phyloP scores from a whole-genome alignment of 2,888 invertebrate species.

The Ferrisia virgata region DNA sequence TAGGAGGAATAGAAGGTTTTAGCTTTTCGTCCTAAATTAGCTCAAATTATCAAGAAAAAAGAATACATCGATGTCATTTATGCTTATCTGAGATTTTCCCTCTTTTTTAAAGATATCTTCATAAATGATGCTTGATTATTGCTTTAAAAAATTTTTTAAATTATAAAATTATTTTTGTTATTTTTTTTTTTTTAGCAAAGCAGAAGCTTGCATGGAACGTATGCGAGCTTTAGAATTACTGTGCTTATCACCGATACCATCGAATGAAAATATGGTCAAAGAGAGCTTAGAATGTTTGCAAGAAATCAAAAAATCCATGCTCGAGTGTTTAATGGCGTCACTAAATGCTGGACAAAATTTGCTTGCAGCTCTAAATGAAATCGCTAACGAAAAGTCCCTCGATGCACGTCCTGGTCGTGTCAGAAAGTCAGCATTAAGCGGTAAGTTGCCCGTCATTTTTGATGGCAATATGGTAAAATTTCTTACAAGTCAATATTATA shows the following conservation, averaged over 20 bases:
- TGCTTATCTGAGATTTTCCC: too few relatives aligned
- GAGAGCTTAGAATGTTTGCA: slow-evolving; percentile 68
- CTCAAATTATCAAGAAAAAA: too few relatives aligned
- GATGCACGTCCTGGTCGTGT: slow-evolving; percentile 69
- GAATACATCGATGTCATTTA: too few relatives aligned
- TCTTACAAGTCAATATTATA: too few relatives aligned
- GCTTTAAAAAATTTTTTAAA: too few relatives aligned
- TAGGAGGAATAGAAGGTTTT: too few relatives aligned
- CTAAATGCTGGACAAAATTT: slow-evolving; percentile 75
- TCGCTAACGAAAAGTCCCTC: slow-evolving; percentile 70
- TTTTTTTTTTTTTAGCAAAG: slow-evolving; percentile 56
- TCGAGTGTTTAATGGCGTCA: slow-evolving; percentile 75
- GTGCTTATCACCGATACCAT: slow-evolving; percentile 66
- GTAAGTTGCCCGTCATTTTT: slow-evolving; percentile 53
- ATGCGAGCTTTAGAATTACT: slow-evolving; percentile 68
- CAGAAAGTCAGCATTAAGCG: slow-evolving; percentile 58
- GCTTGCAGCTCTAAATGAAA: slow-evolving; percentile 69
- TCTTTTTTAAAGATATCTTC: too few relatives aligned
- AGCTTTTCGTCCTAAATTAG: too few relatives aligned
- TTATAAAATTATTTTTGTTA: neutral
- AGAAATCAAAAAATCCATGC: slow-evolving; percentile 67
- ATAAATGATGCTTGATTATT: too few relatives aligned
- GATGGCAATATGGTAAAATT: too few relatives aligned
- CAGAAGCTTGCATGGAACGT: slow-evolving; percentile 65
- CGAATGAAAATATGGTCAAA: slow-evolving; percentile 70